phyloP scores from a whole-genome alignment of 2,797 vertebrate genomes.

The Syngnathus rostellatus region DNA sequence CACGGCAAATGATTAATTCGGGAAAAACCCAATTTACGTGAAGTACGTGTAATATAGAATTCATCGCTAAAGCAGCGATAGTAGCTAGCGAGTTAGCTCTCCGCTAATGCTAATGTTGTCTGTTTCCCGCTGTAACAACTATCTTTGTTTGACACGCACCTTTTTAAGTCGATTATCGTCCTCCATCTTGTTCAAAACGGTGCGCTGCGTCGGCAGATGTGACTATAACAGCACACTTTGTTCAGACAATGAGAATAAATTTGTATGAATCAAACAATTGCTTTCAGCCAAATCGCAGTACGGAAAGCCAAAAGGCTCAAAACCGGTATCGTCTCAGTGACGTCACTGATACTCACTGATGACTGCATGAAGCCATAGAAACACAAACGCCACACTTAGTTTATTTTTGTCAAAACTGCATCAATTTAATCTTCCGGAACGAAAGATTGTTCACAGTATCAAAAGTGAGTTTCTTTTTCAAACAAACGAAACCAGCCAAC shows the following conservation, averaged over 20 bases:
- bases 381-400: constrained; percentile 64
- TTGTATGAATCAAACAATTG: neutral
- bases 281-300: neutral
- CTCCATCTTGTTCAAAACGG: constrained; percentile 56
- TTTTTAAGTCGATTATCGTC: constrained; percentile 53
- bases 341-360: neutral
- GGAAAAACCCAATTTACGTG: neutral
- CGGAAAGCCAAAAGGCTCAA: constrained; percentile 33
- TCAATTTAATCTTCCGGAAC: constrained; percentile 85
- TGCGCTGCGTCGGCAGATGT: too few species aligned
- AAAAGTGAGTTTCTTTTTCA: constrained; percentile 75
- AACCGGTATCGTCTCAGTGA: neutral
- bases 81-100: constrained; percentile 10
- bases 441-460: constrained; percentile 98
- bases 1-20: neutral
- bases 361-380: constrained; percentile 12
- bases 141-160: constrained; percentile 34
- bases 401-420: constrained; percentile 78
- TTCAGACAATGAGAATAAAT: neutral
- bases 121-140: neutral
- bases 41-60: neutral
- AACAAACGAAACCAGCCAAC: constrained; percentile 70
- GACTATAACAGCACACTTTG: neutral
- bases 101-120: constrained; percentile 3
- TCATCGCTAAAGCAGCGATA: too few species aligned